A percentile compares a stretch with the other conserved stretches of the same genome.
These are phyloP conservation scores for Dendroctonus ponderosae DNA, from an alignment of 1,140 invertebrate genomes.

Conservation along the genomic window DNA sequence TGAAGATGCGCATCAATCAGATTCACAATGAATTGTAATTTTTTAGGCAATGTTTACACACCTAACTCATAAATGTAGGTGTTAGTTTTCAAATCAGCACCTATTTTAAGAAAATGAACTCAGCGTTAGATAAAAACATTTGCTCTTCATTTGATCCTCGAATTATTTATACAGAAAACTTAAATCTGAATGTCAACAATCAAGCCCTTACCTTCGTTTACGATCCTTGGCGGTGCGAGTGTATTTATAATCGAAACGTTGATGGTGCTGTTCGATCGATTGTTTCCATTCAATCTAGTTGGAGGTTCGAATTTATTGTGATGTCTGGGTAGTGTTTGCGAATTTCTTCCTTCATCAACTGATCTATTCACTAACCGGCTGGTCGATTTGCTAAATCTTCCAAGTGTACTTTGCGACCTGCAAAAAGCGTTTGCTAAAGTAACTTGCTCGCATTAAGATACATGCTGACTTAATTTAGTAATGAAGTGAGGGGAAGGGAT, in stretches of 20 bases:
- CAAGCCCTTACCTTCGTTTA: constrained; percentile 28
- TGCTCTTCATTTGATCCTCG: too few relatives aligned
- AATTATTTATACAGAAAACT: too few relatives aligned
- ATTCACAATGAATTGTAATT: too few relatives aligned
- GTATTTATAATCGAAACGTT: constrained; percentile 74
- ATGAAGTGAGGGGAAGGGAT: constrained; percentile 15
- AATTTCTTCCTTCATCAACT: constrained; percentile 60
- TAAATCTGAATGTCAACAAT: too few relatives aligned
- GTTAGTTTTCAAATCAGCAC: too few relatives aligned
- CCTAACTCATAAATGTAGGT: too few relatives aligned
- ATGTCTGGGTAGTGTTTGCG: constrained; percentile 74
- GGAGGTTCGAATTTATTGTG: constrained; percentile 56
- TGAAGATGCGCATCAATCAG: too few relatives aligned
- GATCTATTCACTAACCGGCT: constrained; percentile 61
- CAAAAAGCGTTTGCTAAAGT: constrained; percentile 43
- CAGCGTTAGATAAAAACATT: too few relatives aligned
- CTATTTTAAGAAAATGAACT: too few relatives aligned
- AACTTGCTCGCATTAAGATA: background rate
- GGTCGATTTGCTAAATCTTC: constrained; percentile 76
- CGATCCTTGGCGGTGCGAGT: constrained; percentile 50
- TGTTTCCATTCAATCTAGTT: constrained; percentile 55
- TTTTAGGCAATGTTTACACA: too few relatives aligned
- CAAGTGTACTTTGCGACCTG: constrained; percentile 66
- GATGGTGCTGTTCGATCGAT: constrained; percentile 63
- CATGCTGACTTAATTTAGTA: constrained; percentile 26